Conservation (phyloP, 2,888 invertebrate genomes). For the Parelbella ahira region DNA sequence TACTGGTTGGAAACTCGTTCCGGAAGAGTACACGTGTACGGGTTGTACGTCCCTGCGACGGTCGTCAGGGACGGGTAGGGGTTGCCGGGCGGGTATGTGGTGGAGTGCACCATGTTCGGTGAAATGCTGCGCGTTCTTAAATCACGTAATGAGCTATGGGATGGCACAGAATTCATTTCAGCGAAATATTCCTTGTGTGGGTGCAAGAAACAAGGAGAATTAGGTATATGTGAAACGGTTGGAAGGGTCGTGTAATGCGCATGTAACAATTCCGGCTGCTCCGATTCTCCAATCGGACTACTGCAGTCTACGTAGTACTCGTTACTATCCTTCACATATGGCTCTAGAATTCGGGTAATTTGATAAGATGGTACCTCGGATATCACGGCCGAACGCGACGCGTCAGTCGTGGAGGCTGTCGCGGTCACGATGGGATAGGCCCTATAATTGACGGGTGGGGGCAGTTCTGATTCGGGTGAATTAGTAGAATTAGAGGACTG, state of each 20-base stretch:
- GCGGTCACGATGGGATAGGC: conserved; percentile 54
- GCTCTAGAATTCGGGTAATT: conserved; percentile 54
- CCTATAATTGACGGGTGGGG: conserved; percentile 72
- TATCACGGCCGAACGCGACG: conserved; percentile 46
- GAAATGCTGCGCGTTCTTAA: conserved; percentile 52
- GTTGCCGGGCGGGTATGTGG: conserved; percentile 69
- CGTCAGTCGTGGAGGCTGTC: conserved; percentile 26
- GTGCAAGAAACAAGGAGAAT: conserved; percentile 70
- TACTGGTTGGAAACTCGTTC: conserved; percentile 49
- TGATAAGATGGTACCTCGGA: conserved; percentile 63
- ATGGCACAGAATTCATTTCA: conserved; percentile 37
- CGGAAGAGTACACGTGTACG: conserved; percentile 65
- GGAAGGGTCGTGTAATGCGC: conserved; percentile 70
- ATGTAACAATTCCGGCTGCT: conserved; percentile 64
- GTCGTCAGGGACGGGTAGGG: conserved; percentile 72
- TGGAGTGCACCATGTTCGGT: conserved; percentile 64
- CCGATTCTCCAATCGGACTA: conserved; percentile 59
- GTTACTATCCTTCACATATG: conserved; percentile 47
- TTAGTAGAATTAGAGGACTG: conserved; percentile 66
- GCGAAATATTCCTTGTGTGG: conserved; percentile 56
- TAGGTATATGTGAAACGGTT: conserved; percentile 69
- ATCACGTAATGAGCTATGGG: conserved; percentile 58
- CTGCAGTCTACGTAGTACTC: conserved; percentile 57
- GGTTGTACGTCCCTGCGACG: conserved; percentile 72
- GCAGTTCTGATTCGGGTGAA: conserved; percentile 62